Base-by-base conservation (phyloP, 2,797 vertebrate species). In the Valencia hispanica region DNA sequence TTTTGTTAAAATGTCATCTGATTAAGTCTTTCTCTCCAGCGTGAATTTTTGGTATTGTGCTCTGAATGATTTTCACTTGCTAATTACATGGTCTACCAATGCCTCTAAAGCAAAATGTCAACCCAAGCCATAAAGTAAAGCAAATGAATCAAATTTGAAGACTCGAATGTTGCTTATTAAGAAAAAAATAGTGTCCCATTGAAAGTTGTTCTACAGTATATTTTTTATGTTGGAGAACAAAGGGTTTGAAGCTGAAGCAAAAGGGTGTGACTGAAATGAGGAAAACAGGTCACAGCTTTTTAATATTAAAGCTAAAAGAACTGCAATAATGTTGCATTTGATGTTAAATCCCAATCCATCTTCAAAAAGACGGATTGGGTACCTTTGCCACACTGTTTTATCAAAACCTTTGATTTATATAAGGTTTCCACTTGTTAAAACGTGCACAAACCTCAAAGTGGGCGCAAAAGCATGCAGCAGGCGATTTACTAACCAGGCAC, bases 1-100 rank as follows among this genome's bases (percentile, higher is more conserved):
- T 70, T 34, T 50, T 22, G 9, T 53, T n/a, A 53, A 53, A 71
- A 71, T 71, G 50, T 39, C 48, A 71, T 39, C 22, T n/a, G 30
- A 71, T 53, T 53, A 71, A 25, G 4, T 48, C 43, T 32, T 36
- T 53, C n/a, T 51, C 47, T 36, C 6, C 32, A 39, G 34, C 8
- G 3, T 71, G 41, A 27, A 43, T 68, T 27, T 43, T 68, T n/a
- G 36, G 11, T 66, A 17, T 43, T 68, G 6, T 71, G 34, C 1
- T 39, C 27, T 65, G 34, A 39, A 65, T 39, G 20, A 22, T 63
- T 32, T 7, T 34, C 15, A 8, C 30, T 39, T 65, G 32, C 47
- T 22, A 17, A 34, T 20, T 53, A 36, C 32, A 53, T n/a, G 69
- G 47, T 50, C 45, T 36, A 39, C 34, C 50, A 53, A 22, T n/a